These are phyloP conservation scores for Cairina moschata DNA, from an alignment of 2,113 vertebrate genomes.

Conservation along the genomic window DNA sequence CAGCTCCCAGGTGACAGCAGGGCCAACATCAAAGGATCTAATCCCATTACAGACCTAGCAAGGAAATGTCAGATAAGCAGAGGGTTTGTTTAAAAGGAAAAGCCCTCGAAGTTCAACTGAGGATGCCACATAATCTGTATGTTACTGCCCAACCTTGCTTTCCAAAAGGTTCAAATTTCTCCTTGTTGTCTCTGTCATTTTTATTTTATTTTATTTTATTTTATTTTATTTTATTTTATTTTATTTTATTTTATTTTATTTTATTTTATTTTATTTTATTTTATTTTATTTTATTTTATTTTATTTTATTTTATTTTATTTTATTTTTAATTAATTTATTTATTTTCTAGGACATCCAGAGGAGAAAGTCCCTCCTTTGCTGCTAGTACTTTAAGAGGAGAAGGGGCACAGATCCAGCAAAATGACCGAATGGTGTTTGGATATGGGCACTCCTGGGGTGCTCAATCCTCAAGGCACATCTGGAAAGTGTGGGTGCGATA, in stretches of 20 bases:
- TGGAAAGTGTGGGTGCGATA: background rate
- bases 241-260: too few species aligned
- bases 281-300: too few species aligned
- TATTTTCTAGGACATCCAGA: background rate
- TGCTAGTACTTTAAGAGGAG: background rate
- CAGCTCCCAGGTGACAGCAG: background rate
- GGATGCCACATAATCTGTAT: background rate
- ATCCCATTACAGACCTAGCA: background rate
- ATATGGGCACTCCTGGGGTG: background rate
- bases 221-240: too few species aligned
- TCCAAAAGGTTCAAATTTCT: background rate
- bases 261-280: too few species aligned
- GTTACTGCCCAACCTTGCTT: background rate
- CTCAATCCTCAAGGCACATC: fast-evolving
- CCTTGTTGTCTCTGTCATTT: background rate
- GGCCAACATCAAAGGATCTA: background rate
- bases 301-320: too few species aligned
- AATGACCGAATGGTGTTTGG: background rate
- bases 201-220: too few species aligned
- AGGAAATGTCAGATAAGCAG: background rate
- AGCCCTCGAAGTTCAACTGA: background rate
- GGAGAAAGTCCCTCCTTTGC: constrained; percentile 10
- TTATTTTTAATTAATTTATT: too few species aligned
- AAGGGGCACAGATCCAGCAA: background rate
- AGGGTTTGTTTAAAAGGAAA: background rate